These are phyloP conservation scores for Apodemia zela DNA, from an alignment of 2,888 invertebrate species.

Conservation along the genomic window DNA sequence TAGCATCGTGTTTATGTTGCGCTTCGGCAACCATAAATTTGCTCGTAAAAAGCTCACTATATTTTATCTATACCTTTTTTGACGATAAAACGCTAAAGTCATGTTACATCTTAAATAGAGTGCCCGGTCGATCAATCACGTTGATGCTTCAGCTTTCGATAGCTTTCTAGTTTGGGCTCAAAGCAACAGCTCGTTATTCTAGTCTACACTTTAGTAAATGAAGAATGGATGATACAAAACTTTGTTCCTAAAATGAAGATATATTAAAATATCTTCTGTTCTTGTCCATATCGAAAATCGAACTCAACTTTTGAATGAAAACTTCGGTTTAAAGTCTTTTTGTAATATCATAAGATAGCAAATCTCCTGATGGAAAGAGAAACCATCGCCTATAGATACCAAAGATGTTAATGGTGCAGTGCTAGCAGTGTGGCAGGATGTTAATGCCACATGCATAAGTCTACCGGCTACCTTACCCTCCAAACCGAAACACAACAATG, in stretches of 20 bases:
- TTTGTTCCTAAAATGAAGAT: slow-evolving; percentile 5
- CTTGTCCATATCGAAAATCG: too few species aligned
- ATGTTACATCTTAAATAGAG: slow-evolving; percentile 24
- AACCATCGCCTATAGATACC: too few species aligned
- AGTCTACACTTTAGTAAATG: slow-evolving; percentile 19
- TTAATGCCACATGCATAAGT: too few species aligned
- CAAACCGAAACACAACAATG: too few species aligned
- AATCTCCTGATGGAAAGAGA: too few species aligned
- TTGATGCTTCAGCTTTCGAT: slow-evolving; percentile 34
- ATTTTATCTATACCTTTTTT: slow-evolving; percentile 11
- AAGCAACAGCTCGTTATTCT: slow-evolving; percentile 21
- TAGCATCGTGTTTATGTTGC: neutral
- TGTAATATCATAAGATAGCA: too few species aligned
- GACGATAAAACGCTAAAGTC: slow-evolving; percentile 15
- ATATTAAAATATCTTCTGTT: too few species aligned
- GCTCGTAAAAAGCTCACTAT: slow-evolving; percentile 11
- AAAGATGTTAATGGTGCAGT: too few species aligned
- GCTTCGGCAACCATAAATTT: neutral
- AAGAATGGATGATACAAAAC: slow-evolving; percentile 17
- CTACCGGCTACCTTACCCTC: too few species aligned
- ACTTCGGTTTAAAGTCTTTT: too few species aligned
- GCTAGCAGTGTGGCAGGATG: too few species aligned
- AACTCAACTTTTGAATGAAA: too few species aligned
- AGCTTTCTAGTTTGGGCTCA: slow-evolving; percentile 21
- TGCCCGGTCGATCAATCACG: slow-evolving; percentile 54